These are phyloP conservation scores for Anadara kagoshimensis DNA, from an alignment of 1,140 invertebrate genomes.

Conservation along the genomic window DNA sequence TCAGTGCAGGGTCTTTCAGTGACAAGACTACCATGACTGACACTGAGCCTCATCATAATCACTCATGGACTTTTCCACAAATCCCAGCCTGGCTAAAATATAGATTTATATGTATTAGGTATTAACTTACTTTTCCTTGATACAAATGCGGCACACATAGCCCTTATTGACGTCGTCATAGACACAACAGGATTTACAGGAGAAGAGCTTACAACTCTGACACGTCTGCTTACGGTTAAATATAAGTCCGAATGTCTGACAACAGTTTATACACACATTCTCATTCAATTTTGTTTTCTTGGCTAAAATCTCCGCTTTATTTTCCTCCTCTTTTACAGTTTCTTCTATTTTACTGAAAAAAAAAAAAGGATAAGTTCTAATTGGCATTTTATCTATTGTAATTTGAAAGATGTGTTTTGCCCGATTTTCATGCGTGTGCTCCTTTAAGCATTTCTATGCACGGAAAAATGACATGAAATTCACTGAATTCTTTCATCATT, in stretches of 20 bases:
- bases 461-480: too few species aligned
- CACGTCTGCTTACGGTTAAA: constrained; percentile 65
- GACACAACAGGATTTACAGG: constrained; percentile 63
- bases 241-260: constrained; percentile 65
- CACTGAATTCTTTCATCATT: too few species aligned
- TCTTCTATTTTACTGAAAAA: constrained; percentile 69
- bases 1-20: too few species aligned
- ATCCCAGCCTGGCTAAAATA: too few species aligned
- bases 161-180: constrained; percentile 52
- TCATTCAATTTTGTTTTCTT: constrained; percentile 69
- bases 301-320: constrained; percentile 59
- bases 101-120: too few species aligned
- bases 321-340: constrained; percentile 60
- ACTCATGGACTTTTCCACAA: too few species aligned
- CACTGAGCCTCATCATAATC: too few species aligned
- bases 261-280: constrained; percentile 72
- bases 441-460: too few species aligned
- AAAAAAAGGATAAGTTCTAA: background rate
- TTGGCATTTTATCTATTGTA: too few species aligned
- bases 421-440: too few species aligned
- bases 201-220: constrained; percentile 53
- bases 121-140: constrained; percentile 53
- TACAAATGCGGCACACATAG: constrained; percentile 60
- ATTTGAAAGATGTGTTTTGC: too few species aligned
- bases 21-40: too few species aligned